Evolutionary conservation across 1,140 invertebrate genomes (phyloP).

Genomic region (Zelostemma sp.): DNA sequence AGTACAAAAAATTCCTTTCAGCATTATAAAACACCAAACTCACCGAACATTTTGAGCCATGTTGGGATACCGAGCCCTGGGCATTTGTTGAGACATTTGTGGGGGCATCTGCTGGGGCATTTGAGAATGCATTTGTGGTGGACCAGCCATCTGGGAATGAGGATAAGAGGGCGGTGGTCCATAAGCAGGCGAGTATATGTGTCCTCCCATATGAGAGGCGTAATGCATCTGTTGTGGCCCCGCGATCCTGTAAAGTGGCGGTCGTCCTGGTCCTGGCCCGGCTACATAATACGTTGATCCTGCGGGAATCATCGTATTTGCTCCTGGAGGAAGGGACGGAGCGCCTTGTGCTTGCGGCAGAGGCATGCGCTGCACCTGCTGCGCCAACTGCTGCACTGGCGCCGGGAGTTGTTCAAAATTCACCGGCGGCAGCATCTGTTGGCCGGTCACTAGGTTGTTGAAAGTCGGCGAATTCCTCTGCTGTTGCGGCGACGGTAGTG

Average conservation of each 20-base stretch:
- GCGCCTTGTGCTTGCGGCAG: constrained; percentile 63
- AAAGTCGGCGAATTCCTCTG: constrained; percentile 59
- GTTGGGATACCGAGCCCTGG: constrained; percentile 63
- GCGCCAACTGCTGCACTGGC: constrained; percentile 70
- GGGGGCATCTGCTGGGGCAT: constrained; percentile 66
- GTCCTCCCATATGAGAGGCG: constrained; percentile 13
- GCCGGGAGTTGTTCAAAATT: constrained; percentile 67
- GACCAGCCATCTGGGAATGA: constrained; percentile 59
- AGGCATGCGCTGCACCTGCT: constrained; percentile 70
- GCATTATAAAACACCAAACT: constrained; percentile 14
- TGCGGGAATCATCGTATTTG: constrained; percentile 62
- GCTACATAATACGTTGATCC: constrained; percentile 58
- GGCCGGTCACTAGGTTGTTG: constrained; percentile 19
- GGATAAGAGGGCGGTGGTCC: constrained; percentile 46
- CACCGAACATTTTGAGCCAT: constrained; percentile 61
- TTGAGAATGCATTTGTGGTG: constrained; percentile 68
- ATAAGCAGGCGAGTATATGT: constrained; percentile 51
- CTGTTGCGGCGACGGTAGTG: constrained; percentile 53
- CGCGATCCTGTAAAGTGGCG: constrained; percentile 61
- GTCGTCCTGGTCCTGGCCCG: constrained; percentile 57
- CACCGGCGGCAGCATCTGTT: constrained; percentile 58
- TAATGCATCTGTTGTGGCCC: constrained; percentile 60
- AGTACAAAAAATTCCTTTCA: not conserved
- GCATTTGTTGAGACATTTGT: constrained; percentile 66
- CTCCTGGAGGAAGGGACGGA: constrained; percentile 58